These are phyloP conservation scores for Listronotus oregonensis DNA, from an alignment of 1,140 invertebrate species.

Conservation along the genomic window DNA sequence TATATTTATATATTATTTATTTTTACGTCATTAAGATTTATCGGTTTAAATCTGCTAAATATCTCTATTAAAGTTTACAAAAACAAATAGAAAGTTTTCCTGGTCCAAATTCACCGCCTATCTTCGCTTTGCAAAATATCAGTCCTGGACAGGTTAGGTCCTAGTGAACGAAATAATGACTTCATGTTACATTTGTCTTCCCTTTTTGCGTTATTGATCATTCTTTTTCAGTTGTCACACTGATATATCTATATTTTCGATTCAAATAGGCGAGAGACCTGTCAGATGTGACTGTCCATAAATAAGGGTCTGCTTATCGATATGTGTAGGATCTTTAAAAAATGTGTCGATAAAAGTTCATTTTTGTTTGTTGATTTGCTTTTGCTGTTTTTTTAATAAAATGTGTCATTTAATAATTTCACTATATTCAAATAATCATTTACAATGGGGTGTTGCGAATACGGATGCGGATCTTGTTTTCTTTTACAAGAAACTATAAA, in stretches of 20 bases:
- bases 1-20: no score
- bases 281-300: neutral
- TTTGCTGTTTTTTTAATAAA: no score
- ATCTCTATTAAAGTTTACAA: neutral
- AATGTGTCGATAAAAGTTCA: neutral
- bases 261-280: neutral
- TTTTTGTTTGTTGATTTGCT: neutral
- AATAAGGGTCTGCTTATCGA: neutral
- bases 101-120: slow-evolving; percentile 10
- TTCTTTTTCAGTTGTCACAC: slow-evolving; percentile 10
- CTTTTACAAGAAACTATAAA: no score
- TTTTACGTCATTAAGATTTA: no score
- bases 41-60: neutral
- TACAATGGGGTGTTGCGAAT: no score
- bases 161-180: slow-evolving; percentile 21
- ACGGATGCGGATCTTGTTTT: no score
- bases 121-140: neutral
- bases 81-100: neutral
- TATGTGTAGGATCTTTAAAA: neutral
- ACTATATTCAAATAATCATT: no score
- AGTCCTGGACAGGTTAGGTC: slow-evolving; percentile 12
- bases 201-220: slow-evolving; percentile 5
- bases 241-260: slow-evolving; percentile 7
- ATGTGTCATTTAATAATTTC: no score
- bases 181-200: slow-evolving; percentile 20